Conservation (phyloP, 1,140 invertebrate species). For the Procambarus virginalis region DNA sequence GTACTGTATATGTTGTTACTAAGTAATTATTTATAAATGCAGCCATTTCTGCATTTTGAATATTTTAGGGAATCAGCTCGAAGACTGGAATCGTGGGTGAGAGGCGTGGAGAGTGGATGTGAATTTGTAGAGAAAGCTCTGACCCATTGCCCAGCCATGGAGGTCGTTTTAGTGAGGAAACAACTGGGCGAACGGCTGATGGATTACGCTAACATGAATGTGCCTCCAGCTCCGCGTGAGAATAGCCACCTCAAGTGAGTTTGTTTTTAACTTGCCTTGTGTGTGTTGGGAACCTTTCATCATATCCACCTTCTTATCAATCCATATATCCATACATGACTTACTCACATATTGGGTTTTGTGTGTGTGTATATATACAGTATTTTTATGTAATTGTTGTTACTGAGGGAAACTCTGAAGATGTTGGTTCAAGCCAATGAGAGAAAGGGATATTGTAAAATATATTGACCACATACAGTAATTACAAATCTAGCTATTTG, state of each 20-base stretch:
- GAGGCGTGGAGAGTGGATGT: conserved; percentile 75
- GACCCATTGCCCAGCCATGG: conserved; percentile 76
- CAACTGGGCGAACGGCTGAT: conserved; percentile 77
- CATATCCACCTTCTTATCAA: background rate
- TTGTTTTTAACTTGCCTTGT: background rate
- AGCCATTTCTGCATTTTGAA: background rate
- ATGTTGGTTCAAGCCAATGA: no score
- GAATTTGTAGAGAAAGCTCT: conserved; percentile 75
- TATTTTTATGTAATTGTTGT: no score
- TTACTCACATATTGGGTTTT: no score
- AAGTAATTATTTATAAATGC: no score
- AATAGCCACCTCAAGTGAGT: conserved; percentile 74
- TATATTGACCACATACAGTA: no score
- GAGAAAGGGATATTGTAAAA: no score
- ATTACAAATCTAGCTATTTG: no score
- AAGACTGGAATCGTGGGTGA: conserved; percentile 74
- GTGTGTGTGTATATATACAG: no score
- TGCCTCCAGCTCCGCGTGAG: conserved; percentile 75
- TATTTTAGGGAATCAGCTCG: conserved; percentile 73
- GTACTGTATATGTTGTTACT: no score
- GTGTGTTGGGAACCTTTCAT: background rate
- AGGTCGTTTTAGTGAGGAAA: conserved; percentile 77
- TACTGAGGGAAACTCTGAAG: no score
- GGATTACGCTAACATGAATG: conserved; percentile 74
- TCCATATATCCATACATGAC: no score